Evolutionary conservation across 2,797 vertebrate genomes (phyloP).

Genomic region (Microcaecilia unicolor): DNA sequence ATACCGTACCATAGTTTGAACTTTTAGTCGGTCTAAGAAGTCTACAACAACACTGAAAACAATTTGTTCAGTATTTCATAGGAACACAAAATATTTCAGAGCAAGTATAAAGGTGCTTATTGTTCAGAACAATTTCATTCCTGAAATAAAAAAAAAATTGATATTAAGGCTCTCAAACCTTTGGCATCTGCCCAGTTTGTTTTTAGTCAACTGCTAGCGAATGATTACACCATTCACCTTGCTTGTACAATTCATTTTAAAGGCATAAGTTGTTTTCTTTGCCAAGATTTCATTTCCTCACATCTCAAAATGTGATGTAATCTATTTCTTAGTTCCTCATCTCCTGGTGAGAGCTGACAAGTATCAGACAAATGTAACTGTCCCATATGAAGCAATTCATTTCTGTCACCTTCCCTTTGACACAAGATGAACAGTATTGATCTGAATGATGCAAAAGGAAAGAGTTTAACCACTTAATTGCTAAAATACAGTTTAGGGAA

Average conservation of each 20-base stretch:
- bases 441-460: conserved; percentile 33
- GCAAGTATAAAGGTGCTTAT: conserved; percentile 7
- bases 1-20: too few relatives aligned
- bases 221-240: conserved; percentile 47
- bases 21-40: too few relatives aligned
- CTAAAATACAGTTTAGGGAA: conserved; percentile 5
- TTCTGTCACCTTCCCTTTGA: conserved; percentile 53
- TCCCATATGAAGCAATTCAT: conserved; percentile 60
- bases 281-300: conserved; percentile 64
- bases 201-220: conserved; percentile 38
- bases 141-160: conserved; percentile 22
- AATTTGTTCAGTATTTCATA: too few relatives aligned
- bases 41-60: too few relatives aligned
- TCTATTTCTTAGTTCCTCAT: conserved; percentile 58
- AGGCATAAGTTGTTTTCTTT: conserved; percentile 60
- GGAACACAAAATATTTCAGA: conserved; percentile 2
- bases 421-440: conserved; percentile 55
- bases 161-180: conserved; percentile 14
- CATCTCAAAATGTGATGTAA: conserved; percentile 64
- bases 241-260: conserved; percentile 48
- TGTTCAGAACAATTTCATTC: conserved; percentile 5
- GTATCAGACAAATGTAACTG: conserved; percentile 57
- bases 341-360: conserved; percentile 55
- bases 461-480: conserved; percentile 42
- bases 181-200: conserved; percentile 21